Evolutionary conservation across 1,140 invertebrate species (phyloP).

Genomic region (Branchinecta lindahli): DNA sequence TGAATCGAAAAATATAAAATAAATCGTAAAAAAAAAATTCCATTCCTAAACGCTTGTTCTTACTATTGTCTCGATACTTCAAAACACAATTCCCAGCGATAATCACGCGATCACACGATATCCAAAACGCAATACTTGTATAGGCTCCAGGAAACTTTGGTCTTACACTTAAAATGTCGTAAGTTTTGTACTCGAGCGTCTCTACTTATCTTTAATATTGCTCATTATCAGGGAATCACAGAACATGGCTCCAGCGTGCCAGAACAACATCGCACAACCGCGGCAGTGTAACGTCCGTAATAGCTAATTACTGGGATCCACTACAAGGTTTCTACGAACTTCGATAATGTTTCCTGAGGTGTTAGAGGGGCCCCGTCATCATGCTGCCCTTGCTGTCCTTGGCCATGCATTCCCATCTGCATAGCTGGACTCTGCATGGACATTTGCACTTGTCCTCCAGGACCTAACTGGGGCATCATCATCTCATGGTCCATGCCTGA

Average conservation of each 20-base stretch:
- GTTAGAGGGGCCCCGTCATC: slow-evolving; percentile 51
- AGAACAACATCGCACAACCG: slow-evolving; percentile 12
- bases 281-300: slow-evolving; percentile 18
- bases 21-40: too few relatives aligned
- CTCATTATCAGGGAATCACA: slow-evolving; percentile 24
- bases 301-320: slow-evolving; percentile 23
- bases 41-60: too few relatives aligned
- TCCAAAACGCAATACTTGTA: too few relatives aligned
- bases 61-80: too few relatives aligned
- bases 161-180: too few relatives aligned
- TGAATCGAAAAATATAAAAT: too few relatives aligned
- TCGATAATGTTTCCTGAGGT: slow-evolving; percentile 76
- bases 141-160: too few relatives aligned
- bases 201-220: slow-evolving; percentile 21
- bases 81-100: too few relatives aligned
- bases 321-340: slow-evolving; percentile 81
- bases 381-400: neutral
- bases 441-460: neutral
- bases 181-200: slow-evolving; percentile 12
- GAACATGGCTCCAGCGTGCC: neutral
- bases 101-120: too few relatives aligned
- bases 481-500: slow-evolving; percentile 25
- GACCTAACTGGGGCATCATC: slow-evolving; percentile 23
- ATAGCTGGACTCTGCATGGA: slow-evolving; percentile 10
- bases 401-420: slow-evolving; percentile 11